Evolutionary conservation across 2,797 vertebrate genomes (phyloP), one percentile per base, ranked within the genome.

Genomic region (Echeneis naucrates): DNA sequence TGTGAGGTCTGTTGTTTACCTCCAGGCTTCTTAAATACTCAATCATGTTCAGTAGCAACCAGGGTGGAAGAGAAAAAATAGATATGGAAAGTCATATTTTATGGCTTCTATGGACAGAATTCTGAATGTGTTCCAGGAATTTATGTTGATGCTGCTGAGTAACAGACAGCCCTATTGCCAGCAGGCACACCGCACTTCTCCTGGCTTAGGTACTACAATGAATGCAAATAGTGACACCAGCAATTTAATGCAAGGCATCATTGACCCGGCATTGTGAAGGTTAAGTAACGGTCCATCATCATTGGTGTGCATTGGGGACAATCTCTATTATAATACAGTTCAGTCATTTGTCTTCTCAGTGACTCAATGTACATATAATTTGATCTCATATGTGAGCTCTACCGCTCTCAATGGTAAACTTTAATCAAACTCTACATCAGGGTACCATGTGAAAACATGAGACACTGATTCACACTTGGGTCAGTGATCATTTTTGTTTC

Each of bases 21-120:
- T 68, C 51, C 53, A 51, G 63, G 69, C 80, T 73, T 66, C 66
- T 71, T 77, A 85, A 86, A 87, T 75, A 76, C 78, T 80, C 86
- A 74, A 86, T 88, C 83, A 83, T 80, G 74, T 82, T 74, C 73
- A 67, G 61, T 72, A 73, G 72, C 24, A 8, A 71, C 66, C 59
- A 11, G 38, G 37, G 70, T 17, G 42, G 74, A 52, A 76, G 35
- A 61, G 32, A 67, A 84, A 80, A 85, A 72, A 75, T 32, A 60
- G 51, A 80, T 64, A 78, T 60, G 67, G 24, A 44, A 87, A 86
- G 87, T 87, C 50, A 72, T 60, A 80, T 77, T 88, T 74, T 79
- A 91, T 77, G 76, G 64, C 70, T 82, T 77, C 72, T 30, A 24
- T 27, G 42, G 72, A 83, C 54, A 26, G 80, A 86, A 84, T 69